Evolutionary conservation across 2,888 invertebrate species (phyloP), one percentile per base, ranked within the genome.

Genomic region (Steinernema scapterisci): DNA sequence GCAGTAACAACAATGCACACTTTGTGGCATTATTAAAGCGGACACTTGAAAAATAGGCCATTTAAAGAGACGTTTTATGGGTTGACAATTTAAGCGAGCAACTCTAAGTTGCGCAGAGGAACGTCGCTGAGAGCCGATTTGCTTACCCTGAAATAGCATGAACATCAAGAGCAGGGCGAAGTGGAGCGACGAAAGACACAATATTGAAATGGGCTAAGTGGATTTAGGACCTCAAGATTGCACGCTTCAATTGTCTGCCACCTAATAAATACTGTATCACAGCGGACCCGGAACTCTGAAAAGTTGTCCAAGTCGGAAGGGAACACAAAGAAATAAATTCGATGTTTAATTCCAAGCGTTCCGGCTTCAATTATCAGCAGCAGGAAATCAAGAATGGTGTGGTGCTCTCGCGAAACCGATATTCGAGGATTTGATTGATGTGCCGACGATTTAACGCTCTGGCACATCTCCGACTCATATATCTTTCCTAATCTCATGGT

Each of bases 401-500:
- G 63, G 63, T 16, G 16, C 7, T 63, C 9, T 9, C 38, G 63
- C 27, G 63, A 27, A 63, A 13, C 27, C 63, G 63, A 63, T 63
- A 63, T 63, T 27, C 11, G 63, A 16, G 31, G 25, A 21, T 63
- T 63, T 63, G 63, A 63, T 63, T 63, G 63, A 63, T 63, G 63
- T 63, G 63, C 25, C 31, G 25, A 31, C 31, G 63, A 63, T 25
- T 21, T 63, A 31, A 63, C 63, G 63, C 63, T 3, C 27, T 31
- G 38, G 38, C 38, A 38, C 38, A 38, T 63, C 63, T 63, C 27
- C 21, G 25, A 38, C 63, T 38, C 63, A 63, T 63, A 63, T 63
- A 63, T 63, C 63, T 63, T 63, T 54, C 27, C 63, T 31, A 63
- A 63, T 27, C 63, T 63, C 63, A 63, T 63, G 16, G 16, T 38